phyloP scores from a whole-genome alignment of 2,113 vertebrate species.

The Scolopax mira region DNA sequence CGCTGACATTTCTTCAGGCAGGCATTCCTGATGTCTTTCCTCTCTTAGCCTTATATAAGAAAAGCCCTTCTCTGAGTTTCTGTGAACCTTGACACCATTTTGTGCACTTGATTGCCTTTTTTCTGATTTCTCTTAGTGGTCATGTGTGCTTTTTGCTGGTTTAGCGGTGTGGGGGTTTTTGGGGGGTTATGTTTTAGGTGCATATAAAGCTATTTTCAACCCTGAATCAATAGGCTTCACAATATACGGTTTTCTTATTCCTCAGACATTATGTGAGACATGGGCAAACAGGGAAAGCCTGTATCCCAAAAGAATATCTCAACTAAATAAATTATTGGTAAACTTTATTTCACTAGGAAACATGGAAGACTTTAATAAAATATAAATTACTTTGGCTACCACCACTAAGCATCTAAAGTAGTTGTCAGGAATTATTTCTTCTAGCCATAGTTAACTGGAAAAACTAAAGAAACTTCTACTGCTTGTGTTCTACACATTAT shows the following conservation, averaged over 20 bases:
- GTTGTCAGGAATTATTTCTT: constrained; percentile 7
- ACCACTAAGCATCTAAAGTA: background rate
- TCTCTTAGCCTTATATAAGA: background rate
- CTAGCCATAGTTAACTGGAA: background rate
- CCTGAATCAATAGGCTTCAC: background rate
- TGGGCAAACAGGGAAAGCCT: background rate
- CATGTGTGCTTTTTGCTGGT: background rate
- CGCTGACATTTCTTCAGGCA: background rate
- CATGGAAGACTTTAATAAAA: background rate
- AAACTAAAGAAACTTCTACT: background rate
- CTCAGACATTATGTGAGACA: background rate
- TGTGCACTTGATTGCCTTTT: background rate
- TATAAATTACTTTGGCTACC: background rate
- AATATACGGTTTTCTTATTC: background rate
- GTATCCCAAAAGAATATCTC: background rate
- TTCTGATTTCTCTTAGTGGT: background rate
- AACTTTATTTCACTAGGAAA: background rate
- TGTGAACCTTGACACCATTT: background rate
- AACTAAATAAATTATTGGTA: background rate
- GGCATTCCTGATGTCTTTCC: background rate
- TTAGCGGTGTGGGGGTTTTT: background rate
- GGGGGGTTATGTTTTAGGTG: background rate
- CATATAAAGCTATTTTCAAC: background rate
- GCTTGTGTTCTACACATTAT: background rate
- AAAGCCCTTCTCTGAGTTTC: background rate